These are phyloP conservation scores for Spicauda simplicius DNA, from an alignment of 2,888 invertebrate genomes.

Conservation along the genomic window DNA sequence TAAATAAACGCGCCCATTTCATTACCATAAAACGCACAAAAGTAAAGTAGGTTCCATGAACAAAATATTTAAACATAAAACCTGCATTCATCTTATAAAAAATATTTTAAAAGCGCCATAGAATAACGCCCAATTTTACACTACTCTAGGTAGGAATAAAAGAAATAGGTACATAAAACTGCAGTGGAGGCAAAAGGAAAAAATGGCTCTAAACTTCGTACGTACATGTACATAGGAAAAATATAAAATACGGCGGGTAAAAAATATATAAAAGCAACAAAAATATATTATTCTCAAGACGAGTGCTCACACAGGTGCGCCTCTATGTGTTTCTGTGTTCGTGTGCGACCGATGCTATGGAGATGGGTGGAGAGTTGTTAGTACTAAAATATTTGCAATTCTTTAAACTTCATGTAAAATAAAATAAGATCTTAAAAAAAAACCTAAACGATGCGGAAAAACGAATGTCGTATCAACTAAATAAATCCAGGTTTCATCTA, in stretches of 20 bases:
- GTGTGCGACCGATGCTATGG: slow-evolving; percentile 53
- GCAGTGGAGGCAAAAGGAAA: slow-evolving; percentile 48
- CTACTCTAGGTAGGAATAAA: slow-evolving; percentile 33
- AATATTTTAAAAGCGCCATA: slow-evolving; percentile 34
- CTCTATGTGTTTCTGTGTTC: slow-evolving; percentile 47
- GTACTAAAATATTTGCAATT: not conserved
- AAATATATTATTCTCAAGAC: slow-evolving; percentile 83
- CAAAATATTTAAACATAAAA: slow-evolving; percentile 28
- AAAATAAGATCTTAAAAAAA: no score
- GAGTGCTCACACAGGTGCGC: slow-evolving; percentile 72
- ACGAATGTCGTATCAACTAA: no score
- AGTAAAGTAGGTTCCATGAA: slow-evolving; percentile 19
- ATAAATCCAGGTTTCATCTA: no score
- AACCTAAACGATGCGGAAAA: no score
- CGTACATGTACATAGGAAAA: slow-evolving; percentile 69
- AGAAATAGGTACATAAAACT: slow-evolving; percentile 39
- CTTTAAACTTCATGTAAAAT: no score
- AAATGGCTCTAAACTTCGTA: slow-evolving; percentile 42
- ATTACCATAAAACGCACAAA: slow-evolving; percentile 3
- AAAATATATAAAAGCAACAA: slow-evolving; percentile 83
- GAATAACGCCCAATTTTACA: slow-evolving; percentile 36
- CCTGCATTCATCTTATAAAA: slow-evolving; percentile 28
- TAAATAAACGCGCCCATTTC: slow-evolving; percentile 2
- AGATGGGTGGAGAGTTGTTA: slow-evolving; percentile 51
- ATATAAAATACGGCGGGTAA: slow-evolving; percentile 79